Evolutionary conservation across 92 coral and sea anemone genomes (phyloP), one percentile per base, ranked within the genome.

Genomic region (Porites evermanni): DNA sequence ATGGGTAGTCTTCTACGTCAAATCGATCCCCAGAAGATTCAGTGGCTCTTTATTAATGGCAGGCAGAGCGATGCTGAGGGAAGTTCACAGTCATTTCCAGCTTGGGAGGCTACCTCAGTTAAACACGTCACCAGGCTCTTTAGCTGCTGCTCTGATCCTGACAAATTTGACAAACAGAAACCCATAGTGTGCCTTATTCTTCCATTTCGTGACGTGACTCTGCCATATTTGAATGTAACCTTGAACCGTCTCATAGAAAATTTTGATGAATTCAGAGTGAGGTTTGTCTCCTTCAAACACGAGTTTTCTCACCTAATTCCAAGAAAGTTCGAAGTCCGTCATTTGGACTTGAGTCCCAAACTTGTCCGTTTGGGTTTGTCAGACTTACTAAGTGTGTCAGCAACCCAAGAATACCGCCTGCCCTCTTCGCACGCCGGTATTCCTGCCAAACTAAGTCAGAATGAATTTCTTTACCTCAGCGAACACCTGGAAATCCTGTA

Each of bases 31-130:
- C 89, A 86, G 3, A 91, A 94, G 77, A 91, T 82, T 8, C 92
- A 89, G 87, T 95, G 98, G 98, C 70, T 95, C 50, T 95, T 95
- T 88, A 95, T 93, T 3, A 91, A 90, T 56, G 98, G 95, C 60
- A 81, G 98, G 64, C 86, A 88, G 58, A 83, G 88, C 12, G 98
- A 95, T 69, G 69, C 67, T 24, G 84, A 88, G 47, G 87, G 97
- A 60, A 88, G 89, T 74, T 79, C 91, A 1, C 78, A 65, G 50
- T 50, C 54, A 24, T 85, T 95, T 77, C 59, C 90, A 7, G 82
- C 87, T 20, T 95, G 98, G 98, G 94, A 93, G 53, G 87, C 17
- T 16, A 76, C 90, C 12, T 85, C 92, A 0, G 91, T 93, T 2
- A 93, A 93, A 60, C 89, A 86, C 23, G 74, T 95, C 17, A 89